phyloP scores from a whole-genome alignment of 2,113 vertebrate genomes.

The Ameiurus melas region DNA sequence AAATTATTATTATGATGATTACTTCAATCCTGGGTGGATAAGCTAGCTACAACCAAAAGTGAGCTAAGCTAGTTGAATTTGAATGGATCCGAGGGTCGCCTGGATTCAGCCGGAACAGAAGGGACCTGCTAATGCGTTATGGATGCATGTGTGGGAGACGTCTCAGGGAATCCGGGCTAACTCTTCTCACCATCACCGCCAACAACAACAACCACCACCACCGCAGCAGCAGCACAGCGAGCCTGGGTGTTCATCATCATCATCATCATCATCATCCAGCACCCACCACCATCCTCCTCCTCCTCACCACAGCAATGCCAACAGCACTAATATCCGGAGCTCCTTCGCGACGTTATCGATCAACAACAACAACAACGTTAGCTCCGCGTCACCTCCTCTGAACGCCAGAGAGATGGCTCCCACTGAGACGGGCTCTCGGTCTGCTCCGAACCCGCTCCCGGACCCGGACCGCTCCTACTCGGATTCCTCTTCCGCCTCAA shows the following conservation, averaged over 20 bases:
- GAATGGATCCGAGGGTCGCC: slow-evolving; percentile 98
- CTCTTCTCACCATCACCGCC: slow-evolving; percentile 73
- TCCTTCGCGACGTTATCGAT: slow-evolving; percentile 59
- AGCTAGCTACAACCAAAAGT: not conserved
- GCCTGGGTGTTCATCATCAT: slow-evolving; percentile 16
- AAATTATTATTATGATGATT: too few species aligned
- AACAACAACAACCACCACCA: slow-evolving; percentile 64
- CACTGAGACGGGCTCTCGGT: slow-evolving; percentile 75
- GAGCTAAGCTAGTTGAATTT: slow-evolving; percentile 62
- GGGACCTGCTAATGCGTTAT: slow-evolving; percentile 96
- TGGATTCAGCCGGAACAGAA: slow-evolving; percentile 99
- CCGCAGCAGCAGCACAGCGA: slow-evolving; percentile 9
- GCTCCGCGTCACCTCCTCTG: slow-evolving; percentile 11
- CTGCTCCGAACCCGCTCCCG: slow-evolving; percentile 78
- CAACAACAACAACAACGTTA: slow-evolving; percentile 49
- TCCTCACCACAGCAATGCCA: slow-evolving; percentile 62
- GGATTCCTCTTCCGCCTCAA: slow-evolving; percentile 71
- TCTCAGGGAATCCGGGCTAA: slow-evolving; percentile 84
- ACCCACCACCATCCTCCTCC: slow-evolving; percentile 41
- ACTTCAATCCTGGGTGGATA: not conserved
- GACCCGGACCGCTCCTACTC: slow-evolving; percentile 74
- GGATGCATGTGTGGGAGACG: slow-evolving; percentile 98
- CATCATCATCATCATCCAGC: slow-evolving; percentile 46
- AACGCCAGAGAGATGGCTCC: slow-evolving; percentile 71
- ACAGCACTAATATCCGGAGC: slow-evolving; percentile 55